A percentile compares a stretch with the other conserved stretches of the same genome.
phyloP scores from a whole-genome alignment of 2,888 invertebrate genomes.

The Marronus borbonicus region DNA sequence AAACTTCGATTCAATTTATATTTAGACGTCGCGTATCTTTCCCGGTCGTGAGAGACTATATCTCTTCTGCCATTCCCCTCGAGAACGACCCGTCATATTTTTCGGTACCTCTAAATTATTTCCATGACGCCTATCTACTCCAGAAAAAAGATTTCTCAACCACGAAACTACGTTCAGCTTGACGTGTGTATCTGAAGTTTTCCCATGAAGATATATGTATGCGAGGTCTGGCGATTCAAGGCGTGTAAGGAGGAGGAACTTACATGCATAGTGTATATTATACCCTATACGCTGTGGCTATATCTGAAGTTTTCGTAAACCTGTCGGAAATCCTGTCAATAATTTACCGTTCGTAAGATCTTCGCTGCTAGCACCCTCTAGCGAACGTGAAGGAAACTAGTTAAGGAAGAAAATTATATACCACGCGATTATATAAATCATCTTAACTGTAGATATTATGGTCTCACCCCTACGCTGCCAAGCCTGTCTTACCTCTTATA shows the following conservation, averaged over 20 bases:
- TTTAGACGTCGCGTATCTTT: not conserved
- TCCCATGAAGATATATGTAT: too few species aligned
- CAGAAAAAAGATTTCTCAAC: not conserved
- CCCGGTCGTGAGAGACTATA: not conserved
- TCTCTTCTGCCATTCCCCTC: not conserved
- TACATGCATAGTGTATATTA: too few species aligned
- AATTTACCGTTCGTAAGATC: constrained; percentile 17
- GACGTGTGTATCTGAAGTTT: too few species aligned
- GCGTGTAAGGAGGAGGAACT: too few species aligned
- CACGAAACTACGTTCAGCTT: not conserved
- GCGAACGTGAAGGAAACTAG: constrained; percentile 1
- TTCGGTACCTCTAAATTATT: constrained; percentile 18
- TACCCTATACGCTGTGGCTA: too few species aligned
- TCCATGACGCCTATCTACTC: not conserved
- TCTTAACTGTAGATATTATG: constrained; percentile 14
- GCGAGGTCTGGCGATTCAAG: too few species aligned
- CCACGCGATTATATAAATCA: constrained; percentile 27
- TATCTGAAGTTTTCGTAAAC: constrained; percentile 28
- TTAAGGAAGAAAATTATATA: constrained; percentile 23
- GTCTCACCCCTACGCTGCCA: too few species aligned
- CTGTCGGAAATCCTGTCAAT: constrained; percentile 35
- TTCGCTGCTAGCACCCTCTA: not conserved
- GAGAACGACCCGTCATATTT: not conserved
- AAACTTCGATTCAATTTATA: too few species aligned
- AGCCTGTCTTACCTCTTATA: too few species aligned